A percentile compares a stretch with the other conserved stretches of the same genome.
Conservation (phyloP, 2,888 invertebrate species). For the Prosapia bicincta region DNA sequence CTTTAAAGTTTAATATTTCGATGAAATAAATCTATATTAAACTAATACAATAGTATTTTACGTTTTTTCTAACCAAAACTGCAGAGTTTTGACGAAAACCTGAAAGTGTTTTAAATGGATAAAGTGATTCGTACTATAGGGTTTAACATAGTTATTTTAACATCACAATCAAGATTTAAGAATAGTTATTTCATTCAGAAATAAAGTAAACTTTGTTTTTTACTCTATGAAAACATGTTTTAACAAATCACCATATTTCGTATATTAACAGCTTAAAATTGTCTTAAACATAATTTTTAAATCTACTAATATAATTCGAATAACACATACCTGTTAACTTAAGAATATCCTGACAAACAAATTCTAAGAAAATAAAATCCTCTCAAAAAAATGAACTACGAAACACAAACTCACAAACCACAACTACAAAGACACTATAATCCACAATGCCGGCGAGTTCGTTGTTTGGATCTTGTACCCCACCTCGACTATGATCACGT, state of each 20-base stretch:
- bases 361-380: neutral
- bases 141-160: too few relatives aligned
- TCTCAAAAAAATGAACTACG: neutral
- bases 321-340: neutral
- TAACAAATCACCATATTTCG: neutral
- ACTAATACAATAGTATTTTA: too few relatives aligned
- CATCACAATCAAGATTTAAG: too few relatives aligned
- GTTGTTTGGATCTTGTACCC: neutral
- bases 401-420: neutral
- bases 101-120: too few relatives aligned
- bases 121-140: too few relatives aligned
- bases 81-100: too few relatives aligned
- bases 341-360: neutral
- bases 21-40: too few relatives aligned
- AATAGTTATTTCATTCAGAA: too few relatives aligned
- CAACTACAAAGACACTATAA: constrained; percentile 2
- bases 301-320: neutral
- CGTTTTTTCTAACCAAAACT: too few relatives aligned
- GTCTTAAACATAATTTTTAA: neutral
- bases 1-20: too few relatives aligned
- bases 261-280: neutral
- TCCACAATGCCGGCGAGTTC: neutral
- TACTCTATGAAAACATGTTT: neutral
- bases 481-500: neutral
- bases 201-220: neutral